A percentile compares a stretch with the other conserved stretches of the same genome.
These are phyloP conservation scores for Luscinia luscinia DNA, from an alignment of 2,797 vertebrate genomes.

Conservation along the genomic window DNA sequence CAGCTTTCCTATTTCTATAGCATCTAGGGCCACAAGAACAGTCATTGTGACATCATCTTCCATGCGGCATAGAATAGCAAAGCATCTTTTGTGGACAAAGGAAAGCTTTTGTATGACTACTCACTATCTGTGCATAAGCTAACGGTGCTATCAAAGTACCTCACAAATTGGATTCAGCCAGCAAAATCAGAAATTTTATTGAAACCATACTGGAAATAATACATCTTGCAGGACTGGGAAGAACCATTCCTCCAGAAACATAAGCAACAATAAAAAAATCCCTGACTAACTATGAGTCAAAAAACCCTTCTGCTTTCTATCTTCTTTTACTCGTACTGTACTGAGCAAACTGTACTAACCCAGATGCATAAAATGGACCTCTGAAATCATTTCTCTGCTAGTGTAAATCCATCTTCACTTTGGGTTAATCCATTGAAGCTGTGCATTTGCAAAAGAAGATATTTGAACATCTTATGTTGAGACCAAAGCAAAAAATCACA, in stretches of 20 bases:
- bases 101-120: neutral
- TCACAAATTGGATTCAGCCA: neutral
- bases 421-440: neutral
- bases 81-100: neutral
- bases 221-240: neutral
- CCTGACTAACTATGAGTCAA: neutral
- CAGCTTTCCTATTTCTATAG: neutral
- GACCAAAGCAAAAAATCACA: conserved; percentile 1
- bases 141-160: neutral
- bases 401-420: neutral
- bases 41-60: neutral
- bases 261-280: neutral
- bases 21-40: neutral
- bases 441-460: neutral
- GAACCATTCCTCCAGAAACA: neutral
- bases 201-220: neutral
- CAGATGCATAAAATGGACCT: neutral
- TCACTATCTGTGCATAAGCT: neutral
- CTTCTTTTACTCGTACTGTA: neutral
- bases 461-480: neutral
- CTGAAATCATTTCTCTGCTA: neutral
- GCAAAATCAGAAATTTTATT: neutral
- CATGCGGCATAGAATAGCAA: neutral
- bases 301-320: neutral
- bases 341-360: neutral